Conservation (phyloP, 2,797 vertebrate genomes). For the Peromyscus aztecus region DNA sequence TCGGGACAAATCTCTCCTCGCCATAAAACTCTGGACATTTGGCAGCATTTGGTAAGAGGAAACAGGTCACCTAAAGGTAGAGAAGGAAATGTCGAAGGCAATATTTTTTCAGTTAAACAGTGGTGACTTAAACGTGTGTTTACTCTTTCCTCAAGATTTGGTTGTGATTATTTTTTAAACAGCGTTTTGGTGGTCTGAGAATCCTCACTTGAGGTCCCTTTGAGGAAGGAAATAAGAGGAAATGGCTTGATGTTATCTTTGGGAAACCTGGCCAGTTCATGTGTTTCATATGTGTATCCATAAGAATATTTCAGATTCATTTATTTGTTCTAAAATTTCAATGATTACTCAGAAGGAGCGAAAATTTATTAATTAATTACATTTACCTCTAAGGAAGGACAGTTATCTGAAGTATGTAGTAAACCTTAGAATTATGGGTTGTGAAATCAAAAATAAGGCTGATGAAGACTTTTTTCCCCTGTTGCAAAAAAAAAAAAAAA, state of each 20-base stretch:
- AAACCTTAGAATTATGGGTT: neutral
- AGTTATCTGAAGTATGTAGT: constrained; percentile 9
- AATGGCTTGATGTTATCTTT: neutral
- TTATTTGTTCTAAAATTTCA: constrained; percentile 52
- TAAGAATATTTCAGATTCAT: neutral
- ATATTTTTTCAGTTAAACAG: constrained; percentile 28
- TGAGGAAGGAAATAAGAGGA: neutral
- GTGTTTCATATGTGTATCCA: neutral
- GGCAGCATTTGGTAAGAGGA: constrained; percentile 38
- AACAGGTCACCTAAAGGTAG: constrained; percentile 33
- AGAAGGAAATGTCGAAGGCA: constrained; percentile 33
- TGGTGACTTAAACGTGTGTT: constrained; percentile 19
- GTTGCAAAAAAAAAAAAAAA: neutral
- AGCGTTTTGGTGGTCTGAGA: constrained; percentile 63
- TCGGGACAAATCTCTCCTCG: neutral
- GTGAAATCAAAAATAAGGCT: neutral
- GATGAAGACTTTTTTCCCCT: neutral
- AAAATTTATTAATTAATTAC: constrained; percentile 1
- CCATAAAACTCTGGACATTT: constrained; percentile 33
- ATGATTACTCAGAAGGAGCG: constrained; percentile 33
- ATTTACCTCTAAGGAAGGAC: neutral
- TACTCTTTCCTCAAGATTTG: constrained; percentile 47
- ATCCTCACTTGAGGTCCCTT: neutral
- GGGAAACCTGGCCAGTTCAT: neutral
- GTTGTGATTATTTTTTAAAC: constrained; percentile 53